Conservation (phyloP, 2,113 vertebrate species). For the Myiagra hebetior region DNA sequence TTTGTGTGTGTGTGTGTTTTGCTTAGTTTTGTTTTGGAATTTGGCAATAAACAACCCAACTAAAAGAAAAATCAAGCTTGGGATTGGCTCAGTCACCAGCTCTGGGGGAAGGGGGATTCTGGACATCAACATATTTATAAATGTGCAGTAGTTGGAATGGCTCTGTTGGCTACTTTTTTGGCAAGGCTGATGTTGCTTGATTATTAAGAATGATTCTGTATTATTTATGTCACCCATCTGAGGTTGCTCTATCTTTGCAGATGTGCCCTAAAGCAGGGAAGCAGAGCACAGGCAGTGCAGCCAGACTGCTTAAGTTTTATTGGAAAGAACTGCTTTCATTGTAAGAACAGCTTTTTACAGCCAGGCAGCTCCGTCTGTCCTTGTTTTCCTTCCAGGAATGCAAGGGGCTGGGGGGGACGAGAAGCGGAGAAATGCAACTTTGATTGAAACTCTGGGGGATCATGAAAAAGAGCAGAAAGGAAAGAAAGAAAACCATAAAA, state of each 20-base stretch:
- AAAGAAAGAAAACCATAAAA: background rate
- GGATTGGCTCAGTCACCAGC: background rate
- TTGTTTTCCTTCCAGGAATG: constrained; percentile 38
- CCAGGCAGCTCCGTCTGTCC: background rate
- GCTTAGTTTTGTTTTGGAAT: background rate
- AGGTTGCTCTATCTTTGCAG: constrained; percentile 20
- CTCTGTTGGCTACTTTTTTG: background rate
- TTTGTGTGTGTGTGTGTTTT: background rate
- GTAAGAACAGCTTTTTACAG: constrained; percentile 29
- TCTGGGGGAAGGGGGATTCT: background rate
- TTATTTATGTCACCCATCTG: constrained; percentile 43
- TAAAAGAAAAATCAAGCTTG: background rate
- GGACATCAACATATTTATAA: background rate
- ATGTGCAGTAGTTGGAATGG: background rate
- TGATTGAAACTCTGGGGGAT: background rate
- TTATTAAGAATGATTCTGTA: background rate
- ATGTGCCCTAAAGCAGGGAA: constrained; percentile 51
- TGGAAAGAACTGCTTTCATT: background rate
- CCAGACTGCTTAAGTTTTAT: constrained; percentile 25
- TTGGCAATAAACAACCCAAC: constrained; percentile 8
- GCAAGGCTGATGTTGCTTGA: background rate
- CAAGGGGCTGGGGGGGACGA: background rate
- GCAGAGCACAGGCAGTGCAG: background rate
- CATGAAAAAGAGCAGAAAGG: background rate
- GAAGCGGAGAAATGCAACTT: background rate